Conservation (phyloP, 2,888 invertebrate species). For the Lagria hirta region DNA sequence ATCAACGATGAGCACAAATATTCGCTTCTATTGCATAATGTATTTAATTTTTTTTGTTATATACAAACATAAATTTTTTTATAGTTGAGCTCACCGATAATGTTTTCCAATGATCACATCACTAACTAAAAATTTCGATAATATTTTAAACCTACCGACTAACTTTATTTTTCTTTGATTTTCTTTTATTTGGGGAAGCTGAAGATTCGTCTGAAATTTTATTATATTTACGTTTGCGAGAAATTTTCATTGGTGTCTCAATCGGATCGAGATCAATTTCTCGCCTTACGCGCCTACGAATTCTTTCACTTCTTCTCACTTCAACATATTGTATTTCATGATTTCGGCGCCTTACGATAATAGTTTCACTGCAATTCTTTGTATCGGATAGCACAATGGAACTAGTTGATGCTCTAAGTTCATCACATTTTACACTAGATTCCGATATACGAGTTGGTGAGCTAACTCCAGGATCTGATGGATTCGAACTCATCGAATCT, state of each 20-base stretch:
- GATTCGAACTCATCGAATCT: conserved; percentile 50
- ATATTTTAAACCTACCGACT: conserved; percentile 10
- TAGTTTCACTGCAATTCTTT: conserved; percentile 34
- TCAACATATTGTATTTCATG: conserved; percentile 41
- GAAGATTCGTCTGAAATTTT: conserved; percentile 26
- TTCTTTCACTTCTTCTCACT: conserved; percentile 50
- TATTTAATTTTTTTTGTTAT: too few species aligned
- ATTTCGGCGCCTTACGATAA: conserved; percentile 32
- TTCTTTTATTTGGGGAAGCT: conserved; percentile 44
- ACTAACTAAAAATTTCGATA: conserved; percentile 9
- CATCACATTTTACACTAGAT: conserved; percentile 32
- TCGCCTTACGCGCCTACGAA: conserved; percentile 40
- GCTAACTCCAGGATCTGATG: conserved; percentile 33
- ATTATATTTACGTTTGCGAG: conserved; percentile 41
- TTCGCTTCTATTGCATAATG: conserved; percentile 1
- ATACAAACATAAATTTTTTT: conserved; percentile 6
- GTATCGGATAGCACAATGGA: conserved; percentile 45
- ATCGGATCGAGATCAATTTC: conserved; percentile 45
- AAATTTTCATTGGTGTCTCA: conserved; percentile 17
- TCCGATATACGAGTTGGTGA: conserved; percentile 33
- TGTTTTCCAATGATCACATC: conserved; percentile 21
- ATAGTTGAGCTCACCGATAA: conserved; percentile 11
- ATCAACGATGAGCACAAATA: conserved; percentile 7
- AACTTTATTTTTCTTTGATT: conserved; percentile 30
- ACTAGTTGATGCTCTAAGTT: conserved; percentile 40